Evolutionary conservation across 2,888 invertebrate genomes (phyloP), one percentile per base, ranked within the genome.

Genomic region (Allolobophora icterica): DNA sequence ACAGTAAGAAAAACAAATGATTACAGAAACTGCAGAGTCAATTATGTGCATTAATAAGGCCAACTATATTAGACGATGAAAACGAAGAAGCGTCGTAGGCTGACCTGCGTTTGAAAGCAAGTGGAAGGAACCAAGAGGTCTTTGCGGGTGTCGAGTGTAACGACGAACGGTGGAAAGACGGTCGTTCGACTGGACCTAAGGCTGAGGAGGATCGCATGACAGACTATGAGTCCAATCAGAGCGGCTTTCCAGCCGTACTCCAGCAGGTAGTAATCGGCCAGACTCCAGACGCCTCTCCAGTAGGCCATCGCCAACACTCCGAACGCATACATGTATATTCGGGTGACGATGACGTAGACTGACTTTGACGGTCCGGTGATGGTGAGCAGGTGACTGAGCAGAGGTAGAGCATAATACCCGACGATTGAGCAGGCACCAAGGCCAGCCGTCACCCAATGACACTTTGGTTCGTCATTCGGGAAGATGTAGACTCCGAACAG

Each of bases 201-300:
- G 17, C 91, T 19, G 24, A 84, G 21, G n/a, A 92, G 90, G 17
- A 89, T 34, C 24, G 45, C 19, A 58, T 91, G 90, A 35, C 91
- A 90, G 38, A 92, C 89, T n/a, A 84, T 30, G 30, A 90, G 58
- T 33, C 84, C 91, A 13, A 42, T 89, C 30, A 91, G 17, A 13
- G n/a, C 89, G 19, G 40, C 83, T 83, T 83, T 35, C 91, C 92
- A 91, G 30, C 91, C 92, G 38, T 33, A 90, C 34, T 21, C 45
- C 21, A 24, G 30, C 33, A 92, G 71, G 45, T 92, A 92, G 84
- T 92, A 91, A 83, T 92, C 92, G 24, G 90, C 92, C 33, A 91
- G 34, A 13, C 89, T 45, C 92, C 92, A 92, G 8, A 92, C 91
- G 0, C 92, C 92, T 45, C 92, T 71, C 92, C 92, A 92, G 89